A percentile compares a stretch with the other conserved stretches of the same genome.
Evolutionary conservation across 2,888 invertebrate species (phyloP).

Genomic region (Nineta flava): DNA sequence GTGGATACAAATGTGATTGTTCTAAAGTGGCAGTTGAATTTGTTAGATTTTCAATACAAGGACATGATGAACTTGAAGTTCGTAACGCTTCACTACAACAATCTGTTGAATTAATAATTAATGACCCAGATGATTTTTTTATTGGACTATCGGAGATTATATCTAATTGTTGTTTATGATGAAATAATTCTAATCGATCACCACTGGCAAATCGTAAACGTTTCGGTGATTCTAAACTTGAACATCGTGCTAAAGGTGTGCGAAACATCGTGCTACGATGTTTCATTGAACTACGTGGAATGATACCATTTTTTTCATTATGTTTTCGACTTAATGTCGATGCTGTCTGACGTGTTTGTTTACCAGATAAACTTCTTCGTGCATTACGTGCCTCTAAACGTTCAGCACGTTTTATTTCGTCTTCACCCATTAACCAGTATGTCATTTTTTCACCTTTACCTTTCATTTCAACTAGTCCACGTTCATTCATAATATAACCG

Average conservation of each 20-base stretch:
- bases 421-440: conserved; percentile 70
- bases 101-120: conserved; percentile 32
- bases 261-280: conserved; percentile 40
- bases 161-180: conserved; percentile 30
- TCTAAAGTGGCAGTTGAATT: conserved; percentile 24
- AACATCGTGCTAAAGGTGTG: conserved; percentile 45
- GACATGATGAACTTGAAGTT: conserved; percentile 49
- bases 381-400: conserved; percentile 36
- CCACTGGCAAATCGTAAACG: conserved; percentile 63
- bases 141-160: conserved; percentile 40
- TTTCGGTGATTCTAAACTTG: conserved; percentile 72
- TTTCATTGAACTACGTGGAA: conserved; percentile 52
- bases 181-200: conserved; percentile 42
- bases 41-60: conserved; percentile 46
- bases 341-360: conserved; percentile 16
- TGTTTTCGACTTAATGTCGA: conserved; percentile 4
- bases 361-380: conserved; percentile 27
- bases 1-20: conserved; percentile 22
- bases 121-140: conserved; percentile 31
- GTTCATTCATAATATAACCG: conserved; percentile 59
- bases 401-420: conserved; percentile 37
- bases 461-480: conserved; percentile 66
- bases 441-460: conserved; percentile 72
- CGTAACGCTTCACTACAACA: conserved; percentile 28
- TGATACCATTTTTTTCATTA: conserved; percentile 16